A percentile compares a stretch with the other conserved stretches of the same genome.
Conservation (phyloP, 2,797 vertebrate genomes). For the Anableps anableps region DNA sequence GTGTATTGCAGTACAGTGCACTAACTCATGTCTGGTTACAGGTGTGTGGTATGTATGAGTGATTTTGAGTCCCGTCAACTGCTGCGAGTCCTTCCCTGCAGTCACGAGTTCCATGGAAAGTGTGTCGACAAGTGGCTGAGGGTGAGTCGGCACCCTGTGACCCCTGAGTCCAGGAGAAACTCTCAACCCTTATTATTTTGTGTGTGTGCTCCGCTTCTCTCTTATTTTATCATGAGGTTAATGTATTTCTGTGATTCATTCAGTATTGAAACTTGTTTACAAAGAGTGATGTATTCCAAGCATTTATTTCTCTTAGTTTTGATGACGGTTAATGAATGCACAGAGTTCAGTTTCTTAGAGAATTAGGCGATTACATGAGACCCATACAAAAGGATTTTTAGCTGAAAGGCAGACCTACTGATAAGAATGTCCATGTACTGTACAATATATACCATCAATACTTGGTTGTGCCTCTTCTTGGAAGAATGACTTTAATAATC, state of each 20-base stretch:
- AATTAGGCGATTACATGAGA: neutral
- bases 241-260: neutral
- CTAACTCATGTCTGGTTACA: conserved; percentile 42
- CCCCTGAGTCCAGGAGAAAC: neutral
- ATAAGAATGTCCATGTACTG: neutral
- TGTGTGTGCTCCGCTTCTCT: too few species aligned
- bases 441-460: neutral
- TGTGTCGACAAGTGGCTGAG: conserved; percentile 99
- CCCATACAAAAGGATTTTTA: neutral
- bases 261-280: neutral
- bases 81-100: conserved; percentile 98
- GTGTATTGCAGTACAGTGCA: neutral
- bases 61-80: conserved; percentile 99
- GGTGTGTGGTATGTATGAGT: conserved; percentile 99
- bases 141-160: conserved; percentile 76
- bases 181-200: neutral
- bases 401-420: neutral
- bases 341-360: neutral
- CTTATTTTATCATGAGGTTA: too few species aligned
- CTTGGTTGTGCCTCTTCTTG: neutral
- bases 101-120: conserved; percentile 98
- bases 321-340: too few species aligned
- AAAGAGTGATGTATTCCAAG: neutral
- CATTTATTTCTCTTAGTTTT: neutral
- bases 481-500: neutral